A percentile compares a stretch with the other conserved stretches of the same genome.
Evolutionary conservation across 2,797 vertebrate genomes (phyloP).

Genomic region (Allochrocebus solatus): DNA sequence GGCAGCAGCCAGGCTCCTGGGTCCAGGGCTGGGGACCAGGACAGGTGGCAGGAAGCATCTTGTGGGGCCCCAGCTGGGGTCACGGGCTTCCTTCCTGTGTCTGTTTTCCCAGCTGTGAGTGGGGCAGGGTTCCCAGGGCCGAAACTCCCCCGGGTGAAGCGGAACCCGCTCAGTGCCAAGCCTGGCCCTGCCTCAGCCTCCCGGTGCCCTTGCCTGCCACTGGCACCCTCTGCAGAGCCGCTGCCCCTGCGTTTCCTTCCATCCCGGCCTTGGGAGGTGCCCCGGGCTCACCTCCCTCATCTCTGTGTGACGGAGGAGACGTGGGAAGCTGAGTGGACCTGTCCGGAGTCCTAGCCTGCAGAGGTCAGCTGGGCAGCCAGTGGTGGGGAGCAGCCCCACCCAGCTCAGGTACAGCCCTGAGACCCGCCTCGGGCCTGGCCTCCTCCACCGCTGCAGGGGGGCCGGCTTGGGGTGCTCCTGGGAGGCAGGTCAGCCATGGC

Average conservation of each 20-base stretch:
- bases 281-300: neutral
- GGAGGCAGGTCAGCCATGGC: neutral
- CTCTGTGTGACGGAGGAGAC: neutral
- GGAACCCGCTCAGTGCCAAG: no score
- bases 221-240: neutral
- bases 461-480: no score
- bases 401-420: no score
- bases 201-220: neutral
- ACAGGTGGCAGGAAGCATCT: neutral
- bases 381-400: no score
- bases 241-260: neutral
- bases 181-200: neutral
- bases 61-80: neutral
- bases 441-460: accelerated
- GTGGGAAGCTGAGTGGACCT: accelerated
- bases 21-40: neutral
- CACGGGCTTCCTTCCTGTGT: neutral
- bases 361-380: neutral
- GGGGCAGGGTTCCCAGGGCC: neutral
- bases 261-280: neutral
- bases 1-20: neutral
- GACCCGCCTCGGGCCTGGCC: no score
- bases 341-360: neutral
- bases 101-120: neutral
- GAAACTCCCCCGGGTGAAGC: neutral